A percentile compares a stretch with the other conserved stretches of the same genome.
These are phyloP conservation scores for Agrotis exclamationis DNA, from an alignment of 2,888 invertebrate species.

Conservation along the genomic window DNA sequence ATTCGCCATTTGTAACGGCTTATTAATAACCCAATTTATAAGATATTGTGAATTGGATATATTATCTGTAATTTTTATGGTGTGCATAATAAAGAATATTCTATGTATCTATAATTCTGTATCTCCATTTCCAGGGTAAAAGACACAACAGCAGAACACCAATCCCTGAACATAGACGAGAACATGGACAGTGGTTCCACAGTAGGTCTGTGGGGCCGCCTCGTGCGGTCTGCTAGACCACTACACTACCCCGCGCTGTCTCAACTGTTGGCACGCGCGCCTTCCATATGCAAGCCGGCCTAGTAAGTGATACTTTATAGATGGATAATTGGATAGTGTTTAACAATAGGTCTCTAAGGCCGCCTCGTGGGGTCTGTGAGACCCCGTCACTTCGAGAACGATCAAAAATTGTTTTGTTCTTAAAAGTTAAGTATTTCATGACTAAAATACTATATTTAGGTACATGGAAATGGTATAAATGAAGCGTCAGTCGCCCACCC, in stretches of 20 bases:
- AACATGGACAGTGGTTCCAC: slow-evolving; percentile 87
- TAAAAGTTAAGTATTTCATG: background rate
- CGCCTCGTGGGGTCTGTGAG: slow-evolving; percentile 92
- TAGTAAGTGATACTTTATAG: slow-evolving; percentile 91
- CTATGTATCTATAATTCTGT: too few species aligned
- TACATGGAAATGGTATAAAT: background rate
- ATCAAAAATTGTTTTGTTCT: background rate
- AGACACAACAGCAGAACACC: slow-evolving; percentile 74
- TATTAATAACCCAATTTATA: too few species aligned
- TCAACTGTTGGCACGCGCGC: slow-evolving; percentile 92
- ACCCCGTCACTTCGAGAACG: background rate
- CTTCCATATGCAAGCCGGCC: slow-evolving; percentile 93
- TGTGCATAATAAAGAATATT: too few species aligned
- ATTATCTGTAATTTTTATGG: too few species aligned
- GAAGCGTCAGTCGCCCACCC: background rate
- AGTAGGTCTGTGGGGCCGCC: slow-evolving; percentile 86
- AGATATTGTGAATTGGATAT: too few species aligned
- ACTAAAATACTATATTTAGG: background rate
- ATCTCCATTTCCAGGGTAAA: slow-evolving; percentile 80
- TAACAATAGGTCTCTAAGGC: slow-evolving; percentile 85
- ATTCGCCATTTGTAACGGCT: background rate
- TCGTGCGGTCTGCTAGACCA: slow-evolving; percentile 93
- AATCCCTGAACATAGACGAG: slow-evolving; percentile 77
- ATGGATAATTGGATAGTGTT: slow-evolving; percentile 86
- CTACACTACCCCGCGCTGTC: slow-evolving; percentile 93